These are phyloP conservation scores for Procavia capensis DNA, from an alignment of 2,113 vertebrate species.

Conservation along the genomic window DNA sequence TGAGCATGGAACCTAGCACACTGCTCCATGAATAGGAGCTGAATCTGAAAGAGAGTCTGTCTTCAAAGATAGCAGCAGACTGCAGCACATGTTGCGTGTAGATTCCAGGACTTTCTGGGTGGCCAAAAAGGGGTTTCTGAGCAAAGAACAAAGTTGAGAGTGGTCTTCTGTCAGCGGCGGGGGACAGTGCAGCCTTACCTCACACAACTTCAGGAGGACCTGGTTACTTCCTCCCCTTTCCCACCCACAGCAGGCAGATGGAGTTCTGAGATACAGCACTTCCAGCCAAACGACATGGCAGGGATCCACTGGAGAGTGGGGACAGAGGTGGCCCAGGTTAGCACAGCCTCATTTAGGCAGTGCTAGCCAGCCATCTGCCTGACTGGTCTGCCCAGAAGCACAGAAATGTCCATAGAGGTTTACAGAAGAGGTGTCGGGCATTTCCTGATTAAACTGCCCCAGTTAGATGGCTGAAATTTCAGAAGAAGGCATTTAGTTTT, in stretches of 20 bases:
- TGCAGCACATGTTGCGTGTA: neutral
- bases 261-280: neutral
- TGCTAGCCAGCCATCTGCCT: neutral
- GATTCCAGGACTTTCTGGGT: neutral
- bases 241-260: neutral
- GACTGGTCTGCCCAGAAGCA: neutral
- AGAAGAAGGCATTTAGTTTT: neutral
- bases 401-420: neutral
- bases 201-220: neutral
- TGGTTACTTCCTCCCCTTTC: neutral
- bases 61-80: neutral
- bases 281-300: neutral
- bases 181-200: too few relatives aligned
- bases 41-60: neutral
- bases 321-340: neutral
- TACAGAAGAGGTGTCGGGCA: neutral
- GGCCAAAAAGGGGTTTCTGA: neutral
- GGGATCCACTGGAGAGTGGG: neutral
- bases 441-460: neutral
- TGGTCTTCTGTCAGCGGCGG: neutral
- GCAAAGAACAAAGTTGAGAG: neutral
- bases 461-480: neutral
- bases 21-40: accelerated
- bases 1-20: neutral
- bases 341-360: neutral